A percentile compares a stretch with the other conserved stretches of the same genome.
Evolutionary conservation across 2,797 vertebrate genomes (phyloP).

Genomic region (Urophycis tenuis): DNA sequence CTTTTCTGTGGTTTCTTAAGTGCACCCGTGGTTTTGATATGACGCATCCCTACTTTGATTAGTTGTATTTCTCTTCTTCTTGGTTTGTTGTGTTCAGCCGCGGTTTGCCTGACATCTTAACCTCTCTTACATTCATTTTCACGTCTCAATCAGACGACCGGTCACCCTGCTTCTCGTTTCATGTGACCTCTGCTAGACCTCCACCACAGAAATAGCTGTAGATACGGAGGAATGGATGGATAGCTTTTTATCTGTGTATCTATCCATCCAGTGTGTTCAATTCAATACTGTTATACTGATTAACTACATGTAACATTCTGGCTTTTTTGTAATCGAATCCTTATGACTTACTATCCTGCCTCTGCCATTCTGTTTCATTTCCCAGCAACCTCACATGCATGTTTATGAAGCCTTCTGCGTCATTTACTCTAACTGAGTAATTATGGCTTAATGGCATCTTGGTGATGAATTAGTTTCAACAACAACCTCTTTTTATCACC

Average conservation of each 20-base stretch:
- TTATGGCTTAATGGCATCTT: conserved; percentile 16
- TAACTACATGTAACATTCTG: background rate
- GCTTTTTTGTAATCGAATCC: background rate
- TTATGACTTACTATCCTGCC: background rate
- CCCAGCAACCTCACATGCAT: background rate
- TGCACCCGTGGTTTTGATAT: no score
- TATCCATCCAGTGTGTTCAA: background rate
- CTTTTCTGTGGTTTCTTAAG: no score
- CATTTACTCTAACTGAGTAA: conserved; percentile 8
- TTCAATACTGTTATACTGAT: no score
- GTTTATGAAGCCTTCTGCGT: conserved; percentile 7
- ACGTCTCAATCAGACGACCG: no score
- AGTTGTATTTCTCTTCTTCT: no score
- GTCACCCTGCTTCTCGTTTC: no score
- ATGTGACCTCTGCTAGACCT: no score
- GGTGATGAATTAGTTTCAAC: background rate
- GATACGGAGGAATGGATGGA: background rate
- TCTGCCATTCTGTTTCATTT: background rate
- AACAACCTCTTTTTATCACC: background rate
- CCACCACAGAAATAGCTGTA: background rate
- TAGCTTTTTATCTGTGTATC: background rate
- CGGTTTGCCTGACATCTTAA: no score
- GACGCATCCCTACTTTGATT: no score
- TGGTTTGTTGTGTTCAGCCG: no score
- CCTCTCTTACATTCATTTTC: no score